phyloP scores from a whole-genome alignment of 2,797 vertebrate species.

The Eurystomus glaucurus region DNA sequence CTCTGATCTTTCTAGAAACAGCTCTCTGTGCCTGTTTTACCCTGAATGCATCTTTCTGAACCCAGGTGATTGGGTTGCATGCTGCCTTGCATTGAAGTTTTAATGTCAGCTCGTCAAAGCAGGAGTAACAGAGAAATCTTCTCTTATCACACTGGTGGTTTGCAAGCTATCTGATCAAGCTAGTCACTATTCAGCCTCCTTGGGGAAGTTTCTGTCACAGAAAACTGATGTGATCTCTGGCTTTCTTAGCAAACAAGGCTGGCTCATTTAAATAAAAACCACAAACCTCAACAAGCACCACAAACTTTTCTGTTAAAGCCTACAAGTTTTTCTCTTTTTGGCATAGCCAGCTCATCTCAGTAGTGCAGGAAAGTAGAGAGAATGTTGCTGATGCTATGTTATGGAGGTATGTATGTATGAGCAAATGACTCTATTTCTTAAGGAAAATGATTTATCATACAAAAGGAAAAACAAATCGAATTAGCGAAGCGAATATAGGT shows the following conservation, averaged over 20 bases:
- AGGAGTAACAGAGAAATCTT: not conserved
- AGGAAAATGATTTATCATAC: not conserved
- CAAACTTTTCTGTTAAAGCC: fast-evolving
- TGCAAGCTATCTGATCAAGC: fast-evolving
- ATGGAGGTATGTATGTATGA: not conserved
- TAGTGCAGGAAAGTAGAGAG: not conserved
- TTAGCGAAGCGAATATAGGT: too few relatives aligned
- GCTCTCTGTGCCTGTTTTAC: not conserved
- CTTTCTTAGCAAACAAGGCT: not conserved
- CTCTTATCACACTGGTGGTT: fast-evolving
- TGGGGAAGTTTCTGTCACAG: not conserved
- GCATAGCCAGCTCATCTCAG: not conserved
- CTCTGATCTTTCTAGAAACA: not conserved
- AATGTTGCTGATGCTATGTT: not conserved
- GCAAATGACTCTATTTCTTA: not conserved
- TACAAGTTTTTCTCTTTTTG: not conserved
- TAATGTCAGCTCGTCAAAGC: not conserved
- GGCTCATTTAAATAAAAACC: not conserved
- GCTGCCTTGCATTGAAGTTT: not conserved
- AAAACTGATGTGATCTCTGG: not conserved
- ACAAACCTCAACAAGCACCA: not conserved
- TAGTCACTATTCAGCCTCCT: not conserved
- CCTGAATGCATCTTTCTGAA: not conserved
- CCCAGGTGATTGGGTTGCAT: too few relatives aligned
- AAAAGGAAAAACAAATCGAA: too few relatives aligned